These are phyloP conservation scores for Copsychus sechellarum DNA, from an alignment of 2,113 vertebrate species.

Conservation along the genomic window DNA sequence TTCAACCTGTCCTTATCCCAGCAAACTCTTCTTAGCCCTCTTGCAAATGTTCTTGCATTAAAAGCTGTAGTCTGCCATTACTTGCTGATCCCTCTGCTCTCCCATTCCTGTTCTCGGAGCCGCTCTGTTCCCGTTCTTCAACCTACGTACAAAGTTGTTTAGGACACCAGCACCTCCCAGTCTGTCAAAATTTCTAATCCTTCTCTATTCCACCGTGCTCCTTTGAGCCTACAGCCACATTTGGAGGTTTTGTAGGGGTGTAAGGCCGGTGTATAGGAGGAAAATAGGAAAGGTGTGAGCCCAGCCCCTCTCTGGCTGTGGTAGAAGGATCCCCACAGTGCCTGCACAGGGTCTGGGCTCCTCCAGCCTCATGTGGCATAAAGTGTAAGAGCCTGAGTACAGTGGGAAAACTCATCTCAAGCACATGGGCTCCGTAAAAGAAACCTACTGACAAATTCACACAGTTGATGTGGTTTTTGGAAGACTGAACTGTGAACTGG, in stretches of 20 bases:
- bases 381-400: neutral
- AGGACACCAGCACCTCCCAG: neutral
- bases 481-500: neutral
- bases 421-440: neutral
- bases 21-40: neutral
- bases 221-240: neutral
- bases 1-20: neutral
- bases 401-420: neutral
- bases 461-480: neutral
- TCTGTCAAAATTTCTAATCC: neutral
- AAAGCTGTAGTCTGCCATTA: neutral
- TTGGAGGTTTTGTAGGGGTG: neutral
- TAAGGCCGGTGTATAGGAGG: neutral
- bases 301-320: fast-evolving
- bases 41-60: neutral
- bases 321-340: neutral
- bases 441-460: neutral
- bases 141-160: neutral
- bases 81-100: neutral
- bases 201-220: neutral
- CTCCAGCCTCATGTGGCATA: neutral
- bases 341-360: neutral
- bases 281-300: neutral
- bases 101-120: neutral
- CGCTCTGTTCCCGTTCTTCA: neutral